Evolutionary conservation across 2,113 vertebrate genomes (phyloP), one percentile per base, ranked within the genome.

Genomic region (Psephotus haematonotus): DNA sequence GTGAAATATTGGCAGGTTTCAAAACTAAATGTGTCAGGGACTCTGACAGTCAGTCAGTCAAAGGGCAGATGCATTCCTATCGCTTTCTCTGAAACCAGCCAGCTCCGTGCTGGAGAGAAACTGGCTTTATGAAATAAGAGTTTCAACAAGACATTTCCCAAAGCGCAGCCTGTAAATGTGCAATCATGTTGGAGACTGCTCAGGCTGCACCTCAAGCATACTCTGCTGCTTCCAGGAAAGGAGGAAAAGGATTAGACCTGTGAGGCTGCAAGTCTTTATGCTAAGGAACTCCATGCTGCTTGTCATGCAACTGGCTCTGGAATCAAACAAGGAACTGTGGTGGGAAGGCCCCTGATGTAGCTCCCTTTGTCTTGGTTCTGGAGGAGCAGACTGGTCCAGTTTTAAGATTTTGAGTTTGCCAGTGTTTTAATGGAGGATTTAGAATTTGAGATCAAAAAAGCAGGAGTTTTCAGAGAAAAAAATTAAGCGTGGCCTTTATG

Each of bases 1-100:
- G 53, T 84, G 83, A 90, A 95, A 77, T 95, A 92, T 83, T 77
- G 91, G 47, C 87, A 94, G 46, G 29, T 92, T 96, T 96, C 70
- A 89, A 93, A 95, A 82, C 52, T 50, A 82, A 87, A 74, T 53
- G 31, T 60, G 47, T 90, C 80, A 90, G 44, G 55, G 63, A 86
- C 75, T 90, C 88, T 87, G 91, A 90, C 80, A 91, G 11, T 8
- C 65, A 77, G 62, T 84, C 76, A 72, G 69, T 92, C 91, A 89
- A 75, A 91, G 86, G 70, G 70, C 41, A 74, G 75, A 7, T 1
- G 0, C 6, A 3, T 63, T 77, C 29, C 71, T 79, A 7, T 53
- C 3, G 1, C 74, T 37, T 82, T 62, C 35, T 69, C 74, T 72
- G 63, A 82, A 60, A 78, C 22, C 46, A 70, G 28, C 49, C 64